A percentile compares a stretch with the other conserved stretches of the same genome.
Evolutionary conservation across 35 echinoderm and acorn worm species (phyloP).

Genomic region (Patiria miniata): DNA sequence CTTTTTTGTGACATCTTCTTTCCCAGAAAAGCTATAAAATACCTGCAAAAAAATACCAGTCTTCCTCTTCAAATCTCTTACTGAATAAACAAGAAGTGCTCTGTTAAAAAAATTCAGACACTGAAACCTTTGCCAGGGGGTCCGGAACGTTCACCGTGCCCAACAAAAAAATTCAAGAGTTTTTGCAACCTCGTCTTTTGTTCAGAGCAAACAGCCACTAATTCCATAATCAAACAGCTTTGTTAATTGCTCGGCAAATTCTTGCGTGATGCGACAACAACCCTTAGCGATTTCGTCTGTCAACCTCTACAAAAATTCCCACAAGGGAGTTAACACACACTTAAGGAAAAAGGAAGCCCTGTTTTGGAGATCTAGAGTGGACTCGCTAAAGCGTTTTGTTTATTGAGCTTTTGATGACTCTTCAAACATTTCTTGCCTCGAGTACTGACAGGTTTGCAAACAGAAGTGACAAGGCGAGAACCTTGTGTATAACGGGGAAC

Average conservation of each 20-base stretch:
- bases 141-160: not conserved
- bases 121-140: not conserved
- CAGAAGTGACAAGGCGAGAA: not conserved
- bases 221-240: slow-evolving; percentile 8
- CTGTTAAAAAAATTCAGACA: not conserved
- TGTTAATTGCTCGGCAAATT: slow-evolving; percentile 23
- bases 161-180: not conserved
- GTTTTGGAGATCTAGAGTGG: not conserved
- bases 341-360: not conserved
- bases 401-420: not conserved
- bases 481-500: not conserved
- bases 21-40: no score
- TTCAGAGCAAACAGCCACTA: not conserved
- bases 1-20: no score
- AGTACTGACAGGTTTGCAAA: not conserved
- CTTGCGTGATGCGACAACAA: not conserved
- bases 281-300: not conserved
- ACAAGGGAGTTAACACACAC: not conserved
- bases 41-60: no score
- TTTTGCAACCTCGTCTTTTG: not conserved
- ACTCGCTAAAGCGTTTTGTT: not conserved
- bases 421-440: not conserved
- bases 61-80: not conserved
- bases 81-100: not conserved
- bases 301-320: not conserved